Base-by-base conservation (phyloP, 2,797 vertebrate species). In the Zenarchopterus dispar region DNA sequence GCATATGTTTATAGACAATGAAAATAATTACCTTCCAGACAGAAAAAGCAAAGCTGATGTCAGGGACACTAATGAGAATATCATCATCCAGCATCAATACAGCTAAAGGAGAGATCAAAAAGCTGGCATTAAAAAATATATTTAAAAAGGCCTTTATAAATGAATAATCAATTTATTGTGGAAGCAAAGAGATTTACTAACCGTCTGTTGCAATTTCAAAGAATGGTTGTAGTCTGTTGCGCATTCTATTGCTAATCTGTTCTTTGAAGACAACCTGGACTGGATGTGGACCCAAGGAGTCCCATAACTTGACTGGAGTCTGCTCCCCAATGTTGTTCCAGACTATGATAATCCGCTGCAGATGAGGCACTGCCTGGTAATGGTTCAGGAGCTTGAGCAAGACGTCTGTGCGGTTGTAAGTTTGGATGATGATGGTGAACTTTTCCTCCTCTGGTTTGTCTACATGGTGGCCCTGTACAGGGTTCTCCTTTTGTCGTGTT, bases 11-110 rank as follows among this genome's bases (percentile, higher is more conserved):
- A 31, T n/a, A 15, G 8, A 5, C 7, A 17, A 33, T 19, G 1
- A 60, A 22, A 21, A 5, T 2, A 11, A 33, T 94, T 95, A 99
- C 97, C 96, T 97, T 96, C 97, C 96, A 99, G 64, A 98, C 91
- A 8, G 97, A 96, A 88, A 97, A 97, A 22, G 96, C 95, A 90
- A 99, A 99, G 78, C 81, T 92, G 75, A 98, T 89, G 87, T 99
- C 97, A 64, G 96, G 94, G 84, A 94, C 94, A 6, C 97, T 99
- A 87, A 98, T 73, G 17, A 97, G 90, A 0, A 91, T 95, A 89
- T 98, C 96, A 22, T 99, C 97, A 79, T 99, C 97, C 86, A 98
- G 91, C 96, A 99, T 97, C 71, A 99, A 80, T 61, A 98, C 93
- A 63, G 95, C 97, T 99, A 8, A 51, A 43, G 21, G 17, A 39